Base-by-base conservation (phyloP, 2,113 vertebrate genomes). In the Urocitellus parryii region DNA sequence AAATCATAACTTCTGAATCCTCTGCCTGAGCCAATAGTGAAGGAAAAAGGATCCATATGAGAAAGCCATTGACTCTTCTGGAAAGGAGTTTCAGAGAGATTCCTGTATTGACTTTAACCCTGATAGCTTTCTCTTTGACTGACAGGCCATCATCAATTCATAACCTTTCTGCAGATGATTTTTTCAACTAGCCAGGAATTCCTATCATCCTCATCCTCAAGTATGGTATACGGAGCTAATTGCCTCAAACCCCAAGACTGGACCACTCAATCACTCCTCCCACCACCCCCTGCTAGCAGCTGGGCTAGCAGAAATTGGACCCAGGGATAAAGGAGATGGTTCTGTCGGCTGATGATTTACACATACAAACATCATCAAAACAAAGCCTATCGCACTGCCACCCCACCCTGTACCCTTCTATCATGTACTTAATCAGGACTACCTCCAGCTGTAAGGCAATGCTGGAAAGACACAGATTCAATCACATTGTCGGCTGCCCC, bases 41-140 rank as follows among this genome's bases (percentile, higher is more conserved):
- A 80, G 61, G 13, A 24, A 96, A 92, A 92, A 90, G 13, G 70
- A 90, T 92, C 65, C 63, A 77, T 61, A n/a, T 72, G 67, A 88
- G 24, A 95, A 90, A 18, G 0, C 20, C 24, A 76, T 93, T 91
- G 56, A 92, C 45, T 53, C 51, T 93, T n/a, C 72, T 79, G 2
- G 16, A 34, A 95, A 86, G 27, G 29, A 76, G 37, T 95, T 96
- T 83, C 63, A 20, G 56, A 83, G 29, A 39, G 67, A 88, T n/a
- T 32, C 24, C 10, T 37, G 16, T 83, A 87, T 83, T 94, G 83
- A 72, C 77, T 93, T 94, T 94, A 92, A 88, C 14, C 45, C 48
- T 39, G 6, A 72, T 13, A 68, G 11, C 53, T 77, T 92, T 65
- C 34, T 84, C 29, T 96, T 68, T 90, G 68, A 65, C 63, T 70